phyloP scores from a whole-genome alignment of 1,140 invertebrate species.

The Ips nitidus region DNA sequence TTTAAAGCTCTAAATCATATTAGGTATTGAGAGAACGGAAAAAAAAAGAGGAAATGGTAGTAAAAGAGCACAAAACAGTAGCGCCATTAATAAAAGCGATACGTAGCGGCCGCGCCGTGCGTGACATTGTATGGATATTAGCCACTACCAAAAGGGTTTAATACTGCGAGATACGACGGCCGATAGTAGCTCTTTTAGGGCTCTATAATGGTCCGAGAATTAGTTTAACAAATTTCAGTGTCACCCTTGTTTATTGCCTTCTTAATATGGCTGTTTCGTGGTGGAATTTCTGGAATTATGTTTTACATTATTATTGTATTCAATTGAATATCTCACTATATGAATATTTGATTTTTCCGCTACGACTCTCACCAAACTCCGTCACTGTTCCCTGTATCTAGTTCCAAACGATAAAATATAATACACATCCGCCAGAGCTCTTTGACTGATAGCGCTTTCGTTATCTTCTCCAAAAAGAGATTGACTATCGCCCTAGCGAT shows the following conservation, averaged over 20 bases:
- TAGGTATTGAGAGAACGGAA: not conserved
- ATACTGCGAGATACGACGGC: conserved; percentile 30
- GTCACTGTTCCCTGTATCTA: not conserved
- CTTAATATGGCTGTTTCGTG: conserved; percentile 25
- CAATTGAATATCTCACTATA: conserved; percentile 1
- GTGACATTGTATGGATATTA: conserved; percentile 49
- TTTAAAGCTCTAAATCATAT: conserved; percentile 24
- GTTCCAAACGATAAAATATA: not conserved
- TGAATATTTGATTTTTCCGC: conserved; percentile 1
- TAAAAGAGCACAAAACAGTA: conserved; percentile 9
- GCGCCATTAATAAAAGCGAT: conserved; percentile 45
- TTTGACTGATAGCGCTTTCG: conserved; percentile 6
- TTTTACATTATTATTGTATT: conserved; percentile 4
- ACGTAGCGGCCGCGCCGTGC: conserved; percentile 39
- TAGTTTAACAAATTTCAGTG: conserved; percentile 38
- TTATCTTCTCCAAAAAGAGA: conserved; percentile 7
- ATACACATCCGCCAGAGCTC: not conserved
- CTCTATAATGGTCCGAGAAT: conserved; percentile 32
- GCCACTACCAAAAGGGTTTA: conserved; percentile 36
- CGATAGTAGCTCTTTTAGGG: conserved; percentile 35
- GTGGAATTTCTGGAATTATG: conserved; percentile 16
- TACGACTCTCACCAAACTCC: not conserved
- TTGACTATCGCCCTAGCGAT: not conserved
- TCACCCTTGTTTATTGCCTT: conserved; percentile 25
- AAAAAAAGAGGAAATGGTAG: not conserved